Conservation (phyloP, 2,797 vertebrate genomes). For the Otolemur crassicaudatus region DNA sequence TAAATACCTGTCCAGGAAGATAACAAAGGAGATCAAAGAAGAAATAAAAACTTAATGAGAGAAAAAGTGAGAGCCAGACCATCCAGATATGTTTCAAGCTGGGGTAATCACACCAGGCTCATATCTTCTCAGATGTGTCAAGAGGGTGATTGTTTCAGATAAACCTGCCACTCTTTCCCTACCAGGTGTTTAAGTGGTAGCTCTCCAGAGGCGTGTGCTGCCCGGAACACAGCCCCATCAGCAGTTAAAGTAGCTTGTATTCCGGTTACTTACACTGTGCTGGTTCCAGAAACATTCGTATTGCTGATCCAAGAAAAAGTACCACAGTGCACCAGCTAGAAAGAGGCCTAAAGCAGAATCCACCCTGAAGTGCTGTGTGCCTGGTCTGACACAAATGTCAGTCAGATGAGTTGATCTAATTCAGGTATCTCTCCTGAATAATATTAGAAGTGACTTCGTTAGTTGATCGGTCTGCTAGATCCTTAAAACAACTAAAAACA, state of each 20-base stretch:
- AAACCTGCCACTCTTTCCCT: background rate
- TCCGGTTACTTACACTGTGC: background rate
- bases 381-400: background rate
- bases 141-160: background rate
- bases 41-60: slow-evolving; percentile 33
- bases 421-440: background rate
- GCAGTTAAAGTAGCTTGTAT: background rate
- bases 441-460: background rate
- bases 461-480: background rate
- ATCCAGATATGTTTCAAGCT: background rate
- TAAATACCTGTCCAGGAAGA: background rate
- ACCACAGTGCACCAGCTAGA: background rate
- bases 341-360: background rate
- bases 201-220: background rate
- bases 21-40: background rate
- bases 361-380: background rate
- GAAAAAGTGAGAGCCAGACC: background rate
- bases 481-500: slow-evolving; percentile 18
- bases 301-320: background rate
- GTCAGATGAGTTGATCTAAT: background rate
- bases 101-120: background rate
- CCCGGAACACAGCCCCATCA: slow-evolving; percentile 17
- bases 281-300: background rate
- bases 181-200: background rate
- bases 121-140: slow-evolving; percentile 34